These are phyloP conservation scores for Lysandra coridon DNA, from an alignment of 2,888 invertebrate genomes.

Conservation along the genomic window DNA sequence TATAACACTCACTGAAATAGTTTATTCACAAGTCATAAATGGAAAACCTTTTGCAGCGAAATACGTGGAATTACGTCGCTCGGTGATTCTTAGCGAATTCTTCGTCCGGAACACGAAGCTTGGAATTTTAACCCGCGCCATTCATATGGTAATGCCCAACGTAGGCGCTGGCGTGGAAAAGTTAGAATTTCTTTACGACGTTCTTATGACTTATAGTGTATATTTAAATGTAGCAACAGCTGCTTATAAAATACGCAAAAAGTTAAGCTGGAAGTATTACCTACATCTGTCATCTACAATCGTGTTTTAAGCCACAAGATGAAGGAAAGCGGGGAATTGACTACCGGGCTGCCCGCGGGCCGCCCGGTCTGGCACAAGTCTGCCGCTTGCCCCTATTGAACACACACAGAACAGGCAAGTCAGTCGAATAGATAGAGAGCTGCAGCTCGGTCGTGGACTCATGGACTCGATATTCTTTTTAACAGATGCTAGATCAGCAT, in stretches of 20 bases:
- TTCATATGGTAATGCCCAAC: conserved; percentile 76
- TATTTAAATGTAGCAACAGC: not conserved
- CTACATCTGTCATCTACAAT: too few relatives aligned
- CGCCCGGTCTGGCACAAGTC: too few relatives aligned
- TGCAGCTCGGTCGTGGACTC: too few relatives aligned
- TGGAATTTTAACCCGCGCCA: conserved; percentile 73
- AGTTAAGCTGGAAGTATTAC: too few relatives aligned
- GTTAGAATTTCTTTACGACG: conserved; percentile 32
- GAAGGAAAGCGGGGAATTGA: too few relatives aligned
- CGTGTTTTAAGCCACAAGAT: too few relatives aligned
- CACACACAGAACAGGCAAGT: too few relatives aligned
- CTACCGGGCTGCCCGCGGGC: too few relatives aligned
- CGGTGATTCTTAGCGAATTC: conserved; percentile 67
- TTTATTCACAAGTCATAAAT: conserved; percentile 10
- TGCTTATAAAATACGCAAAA: not conserved
- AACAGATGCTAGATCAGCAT: too few relatives aligned
- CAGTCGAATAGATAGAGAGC: too few relatives aligned
- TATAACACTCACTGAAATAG: not conserved
- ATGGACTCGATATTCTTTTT: too few relatives aligned
- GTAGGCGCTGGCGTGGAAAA: conserved; percentile 47
- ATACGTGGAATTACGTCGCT: conserved; percentile 46
- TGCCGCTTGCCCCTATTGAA: too few relatives aligned
- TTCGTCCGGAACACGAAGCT: conserved; percentile 69
- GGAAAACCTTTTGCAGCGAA: conserved; percentile 14
- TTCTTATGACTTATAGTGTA: not conserved